Evolutionary conservation across 2,888 invertebrate genomes (phyloP), one percentile per base, ranked within the genome.

Genomic region (Anodontia alba): DNA sequence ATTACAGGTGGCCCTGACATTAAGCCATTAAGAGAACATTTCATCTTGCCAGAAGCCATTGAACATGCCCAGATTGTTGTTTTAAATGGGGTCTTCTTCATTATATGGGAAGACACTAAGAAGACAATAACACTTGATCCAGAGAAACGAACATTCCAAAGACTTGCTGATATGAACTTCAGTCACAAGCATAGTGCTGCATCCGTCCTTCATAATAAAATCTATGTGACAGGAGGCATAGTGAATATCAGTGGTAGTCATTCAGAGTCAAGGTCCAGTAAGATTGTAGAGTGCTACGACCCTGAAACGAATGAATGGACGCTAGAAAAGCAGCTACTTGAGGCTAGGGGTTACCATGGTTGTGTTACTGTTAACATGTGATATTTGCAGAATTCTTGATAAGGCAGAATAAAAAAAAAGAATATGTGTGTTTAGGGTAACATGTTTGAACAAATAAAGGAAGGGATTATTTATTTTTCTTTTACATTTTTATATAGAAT

Each of bases 31-130:
- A 91, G 92, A 8, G 94, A 94, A 80, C 93, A 94, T 79, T 93
- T 92, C 81, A 90, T 93, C 33, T 88, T 94, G 71, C 93, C 94
- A 2, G 92, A 93, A 68, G 80, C 87, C 42, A 93, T 94, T 31
- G 91, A 93, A 81, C 91, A 81, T 85, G 90, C 93, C 67, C 91
- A 93, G 83, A 91, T 94, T 69, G 90, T 93, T 23, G 91, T 92
- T n/a, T 86, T 94, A 23, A 90, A 92, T 79, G 90, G 88, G 10
- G 90, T 93, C 31, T 93, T 94, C 84, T 94, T 93, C 87, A 94
- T 94, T 76, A 89, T 94, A n/a, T 94, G 94, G 94, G 92, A 94
- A 78, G 93, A 94, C 79, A 82, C 90, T 1, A 91, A 90, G 78
- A 93, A 93, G 81, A 83, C 94, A 79, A 93, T 94, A 76, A 91